Conservation (phyloP, 2,113 vertebrate genomes). For the Epinephelus cyanopodus region DNA sequence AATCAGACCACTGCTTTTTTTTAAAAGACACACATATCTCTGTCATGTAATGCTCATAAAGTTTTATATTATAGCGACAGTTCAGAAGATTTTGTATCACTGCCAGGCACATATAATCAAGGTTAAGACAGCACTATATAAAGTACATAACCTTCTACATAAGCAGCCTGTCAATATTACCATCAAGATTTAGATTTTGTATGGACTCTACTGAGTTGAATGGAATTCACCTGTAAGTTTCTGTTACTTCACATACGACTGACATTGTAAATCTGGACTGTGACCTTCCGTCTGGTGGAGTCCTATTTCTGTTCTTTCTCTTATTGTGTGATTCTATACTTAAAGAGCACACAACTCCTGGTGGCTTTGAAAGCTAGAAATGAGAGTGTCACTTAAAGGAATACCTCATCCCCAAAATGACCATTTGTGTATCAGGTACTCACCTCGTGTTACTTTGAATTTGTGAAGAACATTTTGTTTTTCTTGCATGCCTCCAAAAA, state of each 20-base stretch:
- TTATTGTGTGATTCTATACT: neutral
- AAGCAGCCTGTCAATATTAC: too few species aligned
- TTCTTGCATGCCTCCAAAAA: too few species aligned
- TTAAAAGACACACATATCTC: neutral
- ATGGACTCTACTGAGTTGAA: neutral
- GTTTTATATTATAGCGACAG: neutral
- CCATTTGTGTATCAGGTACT: too few species aligned
- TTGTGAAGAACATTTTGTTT: too few species aligned
- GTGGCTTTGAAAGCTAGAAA: neutral
- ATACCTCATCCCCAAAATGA: too few species aligned
- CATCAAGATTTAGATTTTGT: too few species aligned
- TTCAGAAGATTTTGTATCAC: too few species aligned
- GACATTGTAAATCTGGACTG: conserved; percentile 7
- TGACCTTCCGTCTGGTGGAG: neutral
- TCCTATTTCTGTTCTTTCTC: neutral
- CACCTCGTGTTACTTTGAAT: too few species aligned
- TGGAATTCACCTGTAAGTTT: neutral
- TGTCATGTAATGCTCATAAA: neutral
- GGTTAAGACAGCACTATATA: too few species aligned
- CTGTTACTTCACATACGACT: neutral
- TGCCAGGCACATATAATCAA: too few species aligned
- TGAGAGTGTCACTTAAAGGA: too few species aligned
- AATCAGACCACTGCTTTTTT: neutral
- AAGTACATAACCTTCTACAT: too few species aligned
- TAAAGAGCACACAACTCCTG: neutral